Evolutionary conservation across 1,140 invertebrate species (phyloP), one percentile per base, ranked within the genome.

Genomic region (Bombus fervidus): DNA sequence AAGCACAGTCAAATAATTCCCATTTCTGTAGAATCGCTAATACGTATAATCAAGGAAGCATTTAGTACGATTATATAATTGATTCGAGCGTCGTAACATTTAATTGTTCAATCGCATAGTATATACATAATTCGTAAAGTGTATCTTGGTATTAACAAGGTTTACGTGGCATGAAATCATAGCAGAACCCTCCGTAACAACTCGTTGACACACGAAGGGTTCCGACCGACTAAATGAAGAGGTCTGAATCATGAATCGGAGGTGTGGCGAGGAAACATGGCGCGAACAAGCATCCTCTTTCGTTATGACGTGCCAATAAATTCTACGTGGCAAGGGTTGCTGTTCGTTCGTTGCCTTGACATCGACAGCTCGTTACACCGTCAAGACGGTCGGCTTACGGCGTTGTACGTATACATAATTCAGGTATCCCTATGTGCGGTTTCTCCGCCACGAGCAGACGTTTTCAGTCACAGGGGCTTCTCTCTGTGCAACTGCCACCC

Each of bases 301-400:
- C 86, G 76, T 85, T 75, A 69, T 71, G 83, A 85, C 86, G 86
- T 80, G 69, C 53, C 77, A 62, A 85, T 87, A 87, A 87, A 87
- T 71, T 78, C 34, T 41, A 34, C 72, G 39, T 28, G 62, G 72
- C 80, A 59, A 76, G 64, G 72, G 80, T 86, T 83, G 59, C 57
- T 39, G 25, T 39, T 25, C 34, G 53, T 77, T 77, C 81, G 57
- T 78, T 62, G 37, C 57, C 85, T 81, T 59, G 86, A 74, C 86
- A 87, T 87, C 86, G 86, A 87, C 82, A 74, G 86, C 86, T 87
- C 75, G 75, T 87, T 87, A 84, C 75, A 72, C 59, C 86, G 59
- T 74, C 82, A 79, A 87, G 81, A 72, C 74, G 81, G 34, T 34
- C 66, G 72, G n/a, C 74, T 71, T 82, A 64, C 59, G 39, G 9